These are phyloP conservation scores for Lepus timidus DNA, from an alignment of 2,113 vertebrate species.

Conservation along the genomic window DNA sequence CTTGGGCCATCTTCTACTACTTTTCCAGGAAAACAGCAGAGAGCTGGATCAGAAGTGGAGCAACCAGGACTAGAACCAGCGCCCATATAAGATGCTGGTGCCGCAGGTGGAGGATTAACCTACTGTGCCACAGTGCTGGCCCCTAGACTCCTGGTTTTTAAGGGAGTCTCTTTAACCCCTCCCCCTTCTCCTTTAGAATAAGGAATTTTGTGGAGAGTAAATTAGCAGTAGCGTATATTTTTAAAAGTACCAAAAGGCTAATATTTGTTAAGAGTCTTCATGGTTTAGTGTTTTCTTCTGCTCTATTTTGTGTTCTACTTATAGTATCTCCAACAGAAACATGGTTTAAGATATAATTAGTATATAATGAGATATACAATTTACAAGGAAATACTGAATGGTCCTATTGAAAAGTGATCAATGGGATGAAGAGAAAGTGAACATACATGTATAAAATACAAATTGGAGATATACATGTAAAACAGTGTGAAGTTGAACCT, in stretches of 20 bases:
- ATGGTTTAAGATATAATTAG: background rate
- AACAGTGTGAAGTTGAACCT: background rate
- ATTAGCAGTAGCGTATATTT: no score
- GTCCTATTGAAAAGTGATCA: background rate
- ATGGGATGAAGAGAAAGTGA: background rate
- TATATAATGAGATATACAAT: background rate
- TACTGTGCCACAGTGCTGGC: no score
- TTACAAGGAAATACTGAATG: conserved; percentile 10
- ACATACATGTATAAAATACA: background rate
- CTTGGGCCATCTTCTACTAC: no score
- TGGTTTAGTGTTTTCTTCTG: background rate
- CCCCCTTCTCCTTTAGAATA: no score
- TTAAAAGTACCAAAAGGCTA: background rate
- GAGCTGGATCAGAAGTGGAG: no score
- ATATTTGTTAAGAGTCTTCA: conserved; percentile 10
- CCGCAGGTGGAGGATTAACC: no score
- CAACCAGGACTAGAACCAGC: no score
- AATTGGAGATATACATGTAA: background rate
- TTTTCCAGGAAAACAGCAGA: no score
- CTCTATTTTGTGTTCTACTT: conserved; percentile 8
- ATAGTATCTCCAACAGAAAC: conserved; percentile 19
- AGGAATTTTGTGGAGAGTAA: no score
- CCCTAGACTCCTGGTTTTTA: no score
- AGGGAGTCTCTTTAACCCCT: no score
- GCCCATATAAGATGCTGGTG: no score